Conservation (phyloP, 2,888 invertebrate species). For the Oscheius sp. region DNA sequence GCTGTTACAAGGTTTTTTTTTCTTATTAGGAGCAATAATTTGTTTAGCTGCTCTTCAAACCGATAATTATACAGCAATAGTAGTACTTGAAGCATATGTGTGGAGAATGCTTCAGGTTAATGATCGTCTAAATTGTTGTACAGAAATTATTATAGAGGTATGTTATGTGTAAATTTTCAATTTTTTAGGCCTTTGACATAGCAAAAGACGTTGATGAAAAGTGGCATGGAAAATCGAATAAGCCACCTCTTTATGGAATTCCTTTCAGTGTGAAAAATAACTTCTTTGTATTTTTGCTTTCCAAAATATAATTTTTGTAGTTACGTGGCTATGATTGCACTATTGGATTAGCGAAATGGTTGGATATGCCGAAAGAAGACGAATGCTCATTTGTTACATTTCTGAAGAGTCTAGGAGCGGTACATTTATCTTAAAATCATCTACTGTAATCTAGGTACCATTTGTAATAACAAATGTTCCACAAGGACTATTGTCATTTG, state of each 20-base stretch:
- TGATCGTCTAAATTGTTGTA: slow-evolving; percentile 60
- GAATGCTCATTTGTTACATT: slow-evolving; percentile 60
- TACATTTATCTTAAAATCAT: slow-evolving; percentile 44
- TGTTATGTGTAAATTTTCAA: background rate
- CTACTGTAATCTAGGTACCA: slow-evolving; percentile 48
- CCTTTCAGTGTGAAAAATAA: slow-evolving; percentile 69
- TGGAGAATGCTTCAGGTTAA: slow-evolving; percentile 61
- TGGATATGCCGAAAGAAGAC: slow-evolving; percentile 63
- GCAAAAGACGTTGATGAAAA: slow-evolving; percentile 55
- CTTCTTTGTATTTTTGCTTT: slow-evolving; percentile 39
- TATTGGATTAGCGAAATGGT: slow-evolving; percentile 69
- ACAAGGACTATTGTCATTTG: slow-evolving; percentile 58
- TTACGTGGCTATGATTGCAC: slow-evolving; percentile 69
- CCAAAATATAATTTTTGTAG: slow-evolving; percentile 25
- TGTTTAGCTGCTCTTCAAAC: slow-evolving; percentile 60
- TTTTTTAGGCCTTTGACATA: slow-evolving; percentile 47
- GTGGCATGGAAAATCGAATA: slow-evolving; percentile 38
- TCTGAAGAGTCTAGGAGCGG: slow-evolving; percentile 71
- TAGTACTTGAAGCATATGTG: slow-evolving; percentile 60
- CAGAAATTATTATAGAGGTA: slow-evolving; percentile 55
- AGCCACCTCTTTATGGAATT: slow-evolving; percentile 65
- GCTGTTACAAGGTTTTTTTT: slow-evolving; percentile 13
- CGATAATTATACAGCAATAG: slow-evolving; percentile 54
- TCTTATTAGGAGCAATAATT: background rate
- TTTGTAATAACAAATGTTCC: slow-evolving; percentile 73